phyloP scores from a whole-genome alignment of 2,888 invertebrate species.

The Dasypolia templi region DNA sequence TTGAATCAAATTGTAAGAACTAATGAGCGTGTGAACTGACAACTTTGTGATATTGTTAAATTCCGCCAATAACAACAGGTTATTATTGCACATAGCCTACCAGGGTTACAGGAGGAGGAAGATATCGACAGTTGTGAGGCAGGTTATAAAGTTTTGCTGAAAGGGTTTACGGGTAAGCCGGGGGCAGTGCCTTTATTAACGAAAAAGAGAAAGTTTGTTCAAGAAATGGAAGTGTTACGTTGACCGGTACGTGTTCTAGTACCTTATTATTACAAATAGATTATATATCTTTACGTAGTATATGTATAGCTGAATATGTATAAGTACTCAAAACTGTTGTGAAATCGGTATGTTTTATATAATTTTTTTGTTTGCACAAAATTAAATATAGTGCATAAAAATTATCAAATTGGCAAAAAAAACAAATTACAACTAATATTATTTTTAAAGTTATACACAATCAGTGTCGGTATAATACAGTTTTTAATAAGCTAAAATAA shows the following conservation, averaged over 20 bases:
- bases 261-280: not conserved
- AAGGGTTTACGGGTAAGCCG: conserved; percentile 2
- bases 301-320: not conserved
- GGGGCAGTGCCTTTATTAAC: not conserved
- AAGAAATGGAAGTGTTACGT: not conserved
- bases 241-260: not conserved
- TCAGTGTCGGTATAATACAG: not conserved
- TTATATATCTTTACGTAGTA: not conserved
- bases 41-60: not conserved
- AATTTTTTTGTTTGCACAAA: not conserved
- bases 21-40: too few relatives aligned
- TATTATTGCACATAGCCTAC: conserved; percentile 39
- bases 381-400: not conserved
- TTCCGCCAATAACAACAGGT: conserved; percentile 41
- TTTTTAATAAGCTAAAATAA: not conserved
- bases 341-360: not conserved
- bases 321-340: not conserved
- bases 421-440: not conserved
- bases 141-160: conserved; percentile 2
- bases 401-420: not conserved
- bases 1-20: too few relatives aligned
- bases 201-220: conserved; percentile 2
- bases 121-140: not conserved
- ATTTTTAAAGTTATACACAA: not conserved
- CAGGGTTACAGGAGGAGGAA: conserved; percentile 31